Percentiles rank a stretch among this genome's conserved stretches.
These are phyloP conservation scores for Panthera tigris DNA, from an alignment of 2,113 vertebrate genomes.

Conservation along the genomic window DNA sequence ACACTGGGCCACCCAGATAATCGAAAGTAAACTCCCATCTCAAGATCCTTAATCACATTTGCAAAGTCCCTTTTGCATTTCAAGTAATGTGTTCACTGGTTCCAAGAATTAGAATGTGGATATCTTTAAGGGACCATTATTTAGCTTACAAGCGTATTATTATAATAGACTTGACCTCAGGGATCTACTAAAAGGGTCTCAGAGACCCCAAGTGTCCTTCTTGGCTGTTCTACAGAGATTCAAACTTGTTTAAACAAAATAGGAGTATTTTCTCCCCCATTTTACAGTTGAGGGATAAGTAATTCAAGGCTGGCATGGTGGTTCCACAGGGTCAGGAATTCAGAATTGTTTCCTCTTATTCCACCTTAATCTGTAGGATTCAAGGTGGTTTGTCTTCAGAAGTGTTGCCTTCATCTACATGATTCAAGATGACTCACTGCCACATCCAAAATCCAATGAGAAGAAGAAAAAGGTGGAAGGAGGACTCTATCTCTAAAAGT, in stretches of 20 bases:
- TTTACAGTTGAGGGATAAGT: not conserved
- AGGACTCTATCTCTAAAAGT: not conserved
- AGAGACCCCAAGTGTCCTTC: not conserved
- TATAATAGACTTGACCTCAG: not conserved
- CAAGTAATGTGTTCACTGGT: not conserved
- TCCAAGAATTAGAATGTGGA: not conserved
- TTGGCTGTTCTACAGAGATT: not conserved
- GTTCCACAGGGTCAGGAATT: not conserved
- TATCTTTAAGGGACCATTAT: not conserved
- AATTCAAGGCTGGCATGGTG: not conserved
- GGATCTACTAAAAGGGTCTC: not conserved
- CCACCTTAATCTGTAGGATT: not conserved
- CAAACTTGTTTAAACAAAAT: conserved; percentile 10
- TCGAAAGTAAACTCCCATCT: not conserved
- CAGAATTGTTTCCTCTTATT: not conserved
- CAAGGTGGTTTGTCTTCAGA: not conserved
- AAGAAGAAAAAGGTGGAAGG: not conserved
- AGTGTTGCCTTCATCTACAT: not conserved
- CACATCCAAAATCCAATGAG: not conserved
- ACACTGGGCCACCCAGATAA: not conserved
- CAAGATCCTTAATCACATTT: not conserved
- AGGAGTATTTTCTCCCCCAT: not conserved
- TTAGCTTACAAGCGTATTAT: not conserved
- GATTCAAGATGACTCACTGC: not conserved
- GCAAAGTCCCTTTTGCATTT: not conserved